Conservation (phyloP, 2,797 vertebrate species). For the Arrhamphus sclerolepis region DNA sequence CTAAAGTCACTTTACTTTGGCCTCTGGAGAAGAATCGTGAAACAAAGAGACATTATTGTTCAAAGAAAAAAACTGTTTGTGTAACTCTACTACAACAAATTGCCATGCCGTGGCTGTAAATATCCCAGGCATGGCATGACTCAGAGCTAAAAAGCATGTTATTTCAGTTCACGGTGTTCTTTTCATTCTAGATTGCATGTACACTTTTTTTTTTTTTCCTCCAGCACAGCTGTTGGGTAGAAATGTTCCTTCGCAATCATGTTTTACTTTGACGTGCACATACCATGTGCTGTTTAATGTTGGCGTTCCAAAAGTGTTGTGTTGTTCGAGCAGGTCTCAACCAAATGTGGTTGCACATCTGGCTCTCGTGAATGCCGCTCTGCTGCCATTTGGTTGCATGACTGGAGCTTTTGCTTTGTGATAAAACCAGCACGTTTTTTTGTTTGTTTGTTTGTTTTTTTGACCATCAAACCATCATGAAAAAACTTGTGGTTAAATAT, state of each 20-base stretch:
- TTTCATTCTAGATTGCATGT: too few species aligned
- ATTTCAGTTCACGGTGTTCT: too few species aligned
- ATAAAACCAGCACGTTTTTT: conserved; percentile 4
- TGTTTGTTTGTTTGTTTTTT: too few species aligned
- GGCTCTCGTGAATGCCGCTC: conserved; percentile 37
- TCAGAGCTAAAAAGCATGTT: too few species aligned
- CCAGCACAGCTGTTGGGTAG: too few species aligned
- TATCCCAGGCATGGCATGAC: too few species aligned
- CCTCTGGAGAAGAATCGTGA: conserved; percentile 1
- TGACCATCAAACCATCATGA: conserved; percentile 33
- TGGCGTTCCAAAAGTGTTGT: too few species aligned
- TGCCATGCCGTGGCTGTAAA: too few species aligned
- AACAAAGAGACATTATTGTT: conserved; percentile 2
- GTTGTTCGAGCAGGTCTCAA: conserved; percentile 25
- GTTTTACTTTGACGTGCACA: conserved; percentile 30
- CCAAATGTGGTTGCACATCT: conserved; percentile 56
- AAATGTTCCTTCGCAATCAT: conserved; percentile 5
- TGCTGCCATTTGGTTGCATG: conserved; percentile 19
- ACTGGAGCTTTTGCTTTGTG: conserved; percentile 25
- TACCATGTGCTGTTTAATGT: not conserved
- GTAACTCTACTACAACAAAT: conserved; percentile 10
- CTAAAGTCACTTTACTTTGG: conserved; percentile 23
- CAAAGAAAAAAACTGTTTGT: conserved; percentile 22
- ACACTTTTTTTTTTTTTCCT: too few species aligned
- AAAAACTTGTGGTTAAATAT: conserved; percentile 20